A percentile compares a stretch with the other conserved stretches of the same genome.
phyloP scores from a whole-genome alignment of 2,888 invertebrate genomes.

The Cyclophora punctaria region DNA sequence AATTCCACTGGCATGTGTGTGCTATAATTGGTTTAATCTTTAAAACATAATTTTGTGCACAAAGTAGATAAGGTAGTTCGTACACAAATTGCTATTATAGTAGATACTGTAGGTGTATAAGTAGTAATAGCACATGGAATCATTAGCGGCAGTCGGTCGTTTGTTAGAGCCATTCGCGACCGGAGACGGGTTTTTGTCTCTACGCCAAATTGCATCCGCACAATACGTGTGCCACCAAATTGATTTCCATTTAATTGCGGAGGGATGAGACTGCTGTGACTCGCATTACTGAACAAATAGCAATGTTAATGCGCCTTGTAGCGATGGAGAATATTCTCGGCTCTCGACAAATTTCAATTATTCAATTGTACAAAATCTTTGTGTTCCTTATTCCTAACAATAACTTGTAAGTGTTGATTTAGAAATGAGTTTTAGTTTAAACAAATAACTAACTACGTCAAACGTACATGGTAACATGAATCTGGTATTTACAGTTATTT shows the following conservation, averaged over 20 bases:
- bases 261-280: slow-evolving; percentile 24
- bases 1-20: too few relatives aligned
- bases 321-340: background rate
- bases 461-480: too few relatives aligned
- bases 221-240: slow-evolving; percentile 65
- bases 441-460: too few relatives aligned
- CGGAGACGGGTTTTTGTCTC: slow-evolving; percentile 69
- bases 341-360: too few relatives aligned
- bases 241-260: slow-evolving; percentile 67
- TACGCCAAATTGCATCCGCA: slow-evolving; percentile 70
- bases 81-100: background rate
- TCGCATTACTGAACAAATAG: background rate
- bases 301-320: background rate
- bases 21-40: too few relatives aligned
- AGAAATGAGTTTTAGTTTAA: too few relatives aligned
- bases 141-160: slow-evolving; percentile 72
- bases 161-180: slow-evolving; percentile 66
- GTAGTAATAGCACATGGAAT: slow-evolving; percentile 49
- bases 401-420: too few relatives aligned
- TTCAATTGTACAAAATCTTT: too few relatives aligned
- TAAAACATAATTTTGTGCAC: too few relatives aligned
- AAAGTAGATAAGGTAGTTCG: too few relatives aligned
- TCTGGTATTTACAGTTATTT: too few relatives aligned
- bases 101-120: slow-evolving; percentile 8
- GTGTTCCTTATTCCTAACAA: too few relatives aligned